These are phyloP conservation scores for Thaleichthys pacificus DNA, from an alignment of 2,797 vertebrate genomes.

Conservation along the genomic window DNA sequence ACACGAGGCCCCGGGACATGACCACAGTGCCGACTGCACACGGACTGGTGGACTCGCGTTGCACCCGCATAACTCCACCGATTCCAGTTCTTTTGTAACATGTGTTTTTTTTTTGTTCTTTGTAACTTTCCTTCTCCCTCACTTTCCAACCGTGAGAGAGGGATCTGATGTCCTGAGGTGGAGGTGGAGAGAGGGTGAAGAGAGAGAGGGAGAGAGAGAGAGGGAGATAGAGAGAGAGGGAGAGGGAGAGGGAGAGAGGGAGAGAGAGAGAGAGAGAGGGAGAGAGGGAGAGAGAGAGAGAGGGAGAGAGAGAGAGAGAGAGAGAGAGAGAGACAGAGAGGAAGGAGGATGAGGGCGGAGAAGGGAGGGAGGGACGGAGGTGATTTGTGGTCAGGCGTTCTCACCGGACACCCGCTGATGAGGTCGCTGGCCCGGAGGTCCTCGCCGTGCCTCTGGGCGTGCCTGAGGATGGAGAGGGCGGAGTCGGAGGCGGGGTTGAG, in stretches of 20 bases:
- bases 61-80: too few relatives aligned
- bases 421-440: slow-evolving; percentile 88
- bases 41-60: too few relatives aligned
- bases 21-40: too few relatives aligned
- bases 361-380: slow-evolving; percentile 27
- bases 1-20: too few relatives aligned
- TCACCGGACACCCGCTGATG: slow-evolving; percentile 89
- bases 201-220: slow-evolving; percentile 15
- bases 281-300: slow-evolving; percentile 28
- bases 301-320: slow-evolving; percentile 17
- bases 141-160: too few relatives aligned
- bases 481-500: slow-evolving; percentile 81
- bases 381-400: slow-evolving; percentile 44
- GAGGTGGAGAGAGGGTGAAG: too few relatives aligned
- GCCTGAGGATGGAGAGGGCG: slow-evolving; percentile 80
- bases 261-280: not conserved
- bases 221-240: slow-evolving; percentile 3
- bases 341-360: too few relatives aligned
- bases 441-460: slow-evolving; percentile 82
- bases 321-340: slow-evolving; percentile 1
- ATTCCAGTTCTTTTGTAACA: too few relatives aligned
- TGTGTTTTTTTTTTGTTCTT: too few relatives aligned
- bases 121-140: too few relatives aligned
- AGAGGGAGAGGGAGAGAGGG: not conserved
- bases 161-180: too few relatives aligned